Conservation (phyloP, 2,113 vertebrate genomes). For the Python bivittatus region DNA sequence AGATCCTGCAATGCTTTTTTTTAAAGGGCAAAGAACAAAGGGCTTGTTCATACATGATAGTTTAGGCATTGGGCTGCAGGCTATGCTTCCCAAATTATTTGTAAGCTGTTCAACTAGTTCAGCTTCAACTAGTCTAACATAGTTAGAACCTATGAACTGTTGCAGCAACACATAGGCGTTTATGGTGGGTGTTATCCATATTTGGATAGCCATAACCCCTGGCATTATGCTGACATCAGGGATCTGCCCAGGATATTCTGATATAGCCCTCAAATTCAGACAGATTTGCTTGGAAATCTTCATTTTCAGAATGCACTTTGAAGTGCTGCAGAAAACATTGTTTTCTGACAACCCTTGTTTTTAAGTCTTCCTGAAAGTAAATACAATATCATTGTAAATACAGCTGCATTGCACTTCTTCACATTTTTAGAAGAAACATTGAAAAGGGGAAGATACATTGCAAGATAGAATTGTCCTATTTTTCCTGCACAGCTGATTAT, state of each 20-base stretch:
- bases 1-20: not conserved
- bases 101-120: not conserved
- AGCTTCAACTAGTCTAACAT: no score
- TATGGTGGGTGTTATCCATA: not conserved
- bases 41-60: constrained; percentile 14
- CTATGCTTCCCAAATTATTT: constrained; percentile 16
- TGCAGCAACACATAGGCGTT: not conserved
- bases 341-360: not conserved
- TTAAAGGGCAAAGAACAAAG: constrained; percentile 15
- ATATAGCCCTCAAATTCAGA: not conserved
- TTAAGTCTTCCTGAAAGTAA: not conserved
- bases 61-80: not conserved
- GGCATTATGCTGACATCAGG: not conserved
- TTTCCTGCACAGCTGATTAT: not conserved
- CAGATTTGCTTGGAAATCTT: not conserved
- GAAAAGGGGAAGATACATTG: not conserved
- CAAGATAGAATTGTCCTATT: not conserved
- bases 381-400: no score
- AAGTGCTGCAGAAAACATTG: not conserved
- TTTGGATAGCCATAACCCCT: not conserved
- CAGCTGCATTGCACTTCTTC: not conserved
- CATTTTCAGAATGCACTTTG: not conserved
- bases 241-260: no score
- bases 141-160: no score
- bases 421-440: not conserved